A percentile compares a stretch with the other conserved stretches of the same genome.
phyloP scores from a whole-genome alignment of 1,140 invertebrate genomes.

The Brachionus angularis region DNA sequence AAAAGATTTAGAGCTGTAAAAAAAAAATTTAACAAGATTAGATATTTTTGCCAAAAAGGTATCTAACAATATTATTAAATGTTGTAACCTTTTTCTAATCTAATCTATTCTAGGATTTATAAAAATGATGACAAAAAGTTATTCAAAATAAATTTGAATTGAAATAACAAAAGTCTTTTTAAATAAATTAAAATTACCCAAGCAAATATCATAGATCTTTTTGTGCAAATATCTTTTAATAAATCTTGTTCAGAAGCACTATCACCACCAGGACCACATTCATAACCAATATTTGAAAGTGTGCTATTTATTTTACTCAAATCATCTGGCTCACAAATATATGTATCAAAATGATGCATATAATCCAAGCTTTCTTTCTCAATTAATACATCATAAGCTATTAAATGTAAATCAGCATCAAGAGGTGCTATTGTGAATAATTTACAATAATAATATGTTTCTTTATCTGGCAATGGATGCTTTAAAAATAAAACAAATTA shows the following conservation, averaged over 20 bases:
- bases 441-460: conserved; percentile 29
- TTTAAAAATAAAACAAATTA: conserved; percentile 20
- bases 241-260: background rate
- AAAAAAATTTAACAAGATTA: no score
- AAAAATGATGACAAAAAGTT: no score
- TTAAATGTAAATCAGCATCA: background rate
- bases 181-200: no score
- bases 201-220: background rate
- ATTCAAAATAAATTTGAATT: no score
- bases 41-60: no score
- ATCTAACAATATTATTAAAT: no score
- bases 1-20: no score
- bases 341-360: conserved; percentile 23
- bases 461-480: conserved; percentile 13
- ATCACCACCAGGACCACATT: conserved; percentile 3
- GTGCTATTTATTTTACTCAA: background rate
- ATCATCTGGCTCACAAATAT: background rate
- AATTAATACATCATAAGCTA: conserved; percentile 5
- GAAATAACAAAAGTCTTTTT: no score
- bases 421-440: background rate
- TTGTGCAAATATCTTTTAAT: background rate
- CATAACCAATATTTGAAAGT: background rate
- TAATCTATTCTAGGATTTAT: no score
- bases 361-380: conserved; percentile 5
- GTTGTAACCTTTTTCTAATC: no score